phyloP scores from a whole-genome alignment of 2,888 invertebrate genomes.

The Oxycera nigricornis region DNA sequence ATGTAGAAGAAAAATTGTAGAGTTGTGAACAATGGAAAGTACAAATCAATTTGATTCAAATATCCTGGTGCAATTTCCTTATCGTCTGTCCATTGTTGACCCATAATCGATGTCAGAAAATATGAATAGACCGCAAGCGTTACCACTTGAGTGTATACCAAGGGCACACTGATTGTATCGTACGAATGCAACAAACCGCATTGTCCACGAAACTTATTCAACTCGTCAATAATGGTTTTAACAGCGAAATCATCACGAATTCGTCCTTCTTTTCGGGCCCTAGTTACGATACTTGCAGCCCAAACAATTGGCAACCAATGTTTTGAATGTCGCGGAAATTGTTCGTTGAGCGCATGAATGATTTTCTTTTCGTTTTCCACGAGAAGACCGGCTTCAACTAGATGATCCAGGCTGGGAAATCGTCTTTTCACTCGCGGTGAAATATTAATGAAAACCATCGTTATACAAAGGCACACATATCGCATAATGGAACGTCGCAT shows the following conservation, averaged over 20 bases:
- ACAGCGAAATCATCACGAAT: constrained; percentile 92
- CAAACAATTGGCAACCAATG: constrained; percentile 92
- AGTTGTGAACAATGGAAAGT: constrained; percentile 89
- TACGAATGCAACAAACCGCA: constrained; percentile 79
- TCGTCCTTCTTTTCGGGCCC: constrained; percentile 88
- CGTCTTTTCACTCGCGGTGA: constrained; percentile 88
- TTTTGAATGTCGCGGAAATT: constrained; percentile 85
- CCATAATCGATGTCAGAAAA: constrained; percentile 87
- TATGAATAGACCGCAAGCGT: constrained; percentile 92
- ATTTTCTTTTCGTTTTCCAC: constrained; percentile 82
- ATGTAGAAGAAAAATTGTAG: constrained; percentile 87
- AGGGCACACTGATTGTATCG: constrained; percentile 77
- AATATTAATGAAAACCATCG: constrained; percentile 85
- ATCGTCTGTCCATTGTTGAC: constrained; percentile 83
- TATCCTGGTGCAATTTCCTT: constrained; percentile 62
- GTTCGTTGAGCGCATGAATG: constrained; percentile 77
- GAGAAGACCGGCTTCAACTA: constrained; percentile 84
- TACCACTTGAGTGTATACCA: constrained; percentile 88
- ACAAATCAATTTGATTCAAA: constrained; percentile 77
- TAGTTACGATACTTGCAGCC: constrained; percentile 88
- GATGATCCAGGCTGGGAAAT: constrained; percentile 82
- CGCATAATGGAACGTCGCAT: constrained; percentile 85
- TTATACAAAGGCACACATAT: constrained; percentile 85
- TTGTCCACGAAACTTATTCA: constrained; percentile 83
- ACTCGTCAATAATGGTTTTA: constrained; percentile 86